These are phyloP conservation scores for Ornithoptera priamus DNA, from an alignment of 2,888 invertebrate species.

Conservation along the genomic window DNA sequence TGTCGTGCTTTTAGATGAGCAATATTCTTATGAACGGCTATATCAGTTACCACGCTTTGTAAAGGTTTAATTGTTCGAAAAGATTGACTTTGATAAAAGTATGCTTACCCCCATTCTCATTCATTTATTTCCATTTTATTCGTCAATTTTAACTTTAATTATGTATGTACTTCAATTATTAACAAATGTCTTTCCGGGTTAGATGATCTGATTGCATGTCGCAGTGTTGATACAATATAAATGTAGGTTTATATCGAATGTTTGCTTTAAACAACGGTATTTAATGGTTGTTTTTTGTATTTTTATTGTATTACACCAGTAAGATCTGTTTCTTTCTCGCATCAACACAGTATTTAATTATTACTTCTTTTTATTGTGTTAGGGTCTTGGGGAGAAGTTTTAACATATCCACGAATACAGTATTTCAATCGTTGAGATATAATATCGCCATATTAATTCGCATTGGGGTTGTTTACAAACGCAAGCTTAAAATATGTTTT, in stretches of 20 bases:
- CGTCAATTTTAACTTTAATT: neutral
- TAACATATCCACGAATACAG: no score
- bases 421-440: no score
- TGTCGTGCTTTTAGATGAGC: neutral
- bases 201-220: neutral
- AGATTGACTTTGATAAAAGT: no score
- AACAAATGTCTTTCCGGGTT: neutral
- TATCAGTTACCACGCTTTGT: neutral
- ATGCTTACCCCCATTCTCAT: no score
- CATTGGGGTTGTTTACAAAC: no score
- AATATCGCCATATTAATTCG: no score
- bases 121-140: neutral
- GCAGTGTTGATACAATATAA: neutral
- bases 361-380: neutral
- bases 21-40: neutral
- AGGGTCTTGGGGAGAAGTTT: neutral
- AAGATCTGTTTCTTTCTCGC: neutral
- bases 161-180: neutral
- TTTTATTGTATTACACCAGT: neutral
- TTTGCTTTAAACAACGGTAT: conserved; percentile 2
- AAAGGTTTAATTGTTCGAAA: no score
- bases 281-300: neutral
- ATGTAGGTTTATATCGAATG: neutral
- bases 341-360: neutral
- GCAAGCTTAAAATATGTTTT: no score